Conservation (phyloP, 2,888 invertebrate genomes). For the Danaus chrysippus region DNA sequence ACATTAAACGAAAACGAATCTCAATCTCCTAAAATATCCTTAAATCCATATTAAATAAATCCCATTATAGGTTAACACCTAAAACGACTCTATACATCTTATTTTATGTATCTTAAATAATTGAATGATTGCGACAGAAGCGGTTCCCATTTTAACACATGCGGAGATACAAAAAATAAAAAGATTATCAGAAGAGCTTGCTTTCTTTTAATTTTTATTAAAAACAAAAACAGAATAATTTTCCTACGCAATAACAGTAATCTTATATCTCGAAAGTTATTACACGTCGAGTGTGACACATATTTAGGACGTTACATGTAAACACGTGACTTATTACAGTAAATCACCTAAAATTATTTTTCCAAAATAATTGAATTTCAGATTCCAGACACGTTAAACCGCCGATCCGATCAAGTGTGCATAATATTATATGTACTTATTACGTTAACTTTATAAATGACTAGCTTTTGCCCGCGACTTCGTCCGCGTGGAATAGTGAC, state of each 20-base stretch:
- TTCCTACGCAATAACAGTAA: background rate
- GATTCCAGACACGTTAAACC: constrained; percentile 45
- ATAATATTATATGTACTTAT: too few species aligned
- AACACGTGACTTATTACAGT: background rate
- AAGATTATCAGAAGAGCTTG: background rate
- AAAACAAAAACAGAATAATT: background rate
- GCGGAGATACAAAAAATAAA: background rate
- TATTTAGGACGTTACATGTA: constrained; percentile 1
- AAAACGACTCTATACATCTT: too few species aligned
- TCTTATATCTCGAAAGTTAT: background rate
- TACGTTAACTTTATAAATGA: too few species aligned
- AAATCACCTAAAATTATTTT: constrained; percentile 6
- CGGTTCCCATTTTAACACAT: background rate
- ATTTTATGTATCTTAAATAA: too few species aligned
- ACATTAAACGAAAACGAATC: too few species aligned
- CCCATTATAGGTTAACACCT: too few species aligned
- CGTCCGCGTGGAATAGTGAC: too few species aligned
- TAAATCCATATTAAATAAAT: too few species aligned
- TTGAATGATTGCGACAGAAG: too few species aligned
- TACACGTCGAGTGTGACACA: background rate
- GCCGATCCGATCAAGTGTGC: constrained; percentile 33
- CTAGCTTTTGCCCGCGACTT: too few species aligned
- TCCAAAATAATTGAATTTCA: constrained; percentile 54
- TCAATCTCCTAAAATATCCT: too few species aligned
- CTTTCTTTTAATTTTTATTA: background rate